Conservation (phyloP, 1,140 invertebrate species). For the Rhysida immarginata region DNA sequence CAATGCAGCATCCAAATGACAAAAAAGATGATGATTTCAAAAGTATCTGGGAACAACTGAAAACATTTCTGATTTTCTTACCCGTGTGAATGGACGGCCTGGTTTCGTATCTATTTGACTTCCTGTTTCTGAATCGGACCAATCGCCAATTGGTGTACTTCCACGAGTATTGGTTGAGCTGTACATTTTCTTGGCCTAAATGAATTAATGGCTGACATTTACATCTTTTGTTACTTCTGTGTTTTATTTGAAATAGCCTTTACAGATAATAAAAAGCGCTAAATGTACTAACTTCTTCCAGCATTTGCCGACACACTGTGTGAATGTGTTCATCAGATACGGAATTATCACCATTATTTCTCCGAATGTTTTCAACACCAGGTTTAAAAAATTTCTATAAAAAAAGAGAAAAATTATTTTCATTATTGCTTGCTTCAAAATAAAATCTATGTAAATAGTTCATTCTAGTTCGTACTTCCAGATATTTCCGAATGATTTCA, state of each 20-base stretch:
- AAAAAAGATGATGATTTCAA: slow-evolving; percentile 15
- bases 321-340: slow-evolving; percentile 57
- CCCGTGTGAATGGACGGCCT: slow-evolving; percentile 1
- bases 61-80: slow-evolving; percentile 18
- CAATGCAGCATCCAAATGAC: no score
- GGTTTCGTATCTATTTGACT: slow-evolving; percentile 16
- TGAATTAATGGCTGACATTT: neutral
- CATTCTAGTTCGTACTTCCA: slow-evolving; percentile 41
- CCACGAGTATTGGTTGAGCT: slow-evolving; percentile 19
- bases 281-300: slow-evolving; percentile 53
- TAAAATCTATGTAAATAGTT: no score
- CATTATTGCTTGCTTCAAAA: neutral
- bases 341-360: slow-evolving; percentile 52
- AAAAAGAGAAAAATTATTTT: slow-evolving; percentile 14
- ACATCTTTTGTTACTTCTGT: no score
- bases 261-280: no score
- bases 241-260: no score
- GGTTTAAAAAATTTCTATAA: slow-evolving; percentile 57
- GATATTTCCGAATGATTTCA: slow-evolving; percentile 52
- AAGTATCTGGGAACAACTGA: slow-evolving; percentile 3
- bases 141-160: slow-evolving; percentile 25
- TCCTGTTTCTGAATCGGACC: slow-evolving; percentile 23
- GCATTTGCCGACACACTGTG: slow-evolving; percentile 53
- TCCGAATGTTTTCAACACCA: slow-evolving; percentile 57
- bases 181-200: slow-evolving; percentile 49